phyloP scores from a whole-genome alignment of 2,888 invertebrate species.

The Tetanocera ferruginea region DNA sequence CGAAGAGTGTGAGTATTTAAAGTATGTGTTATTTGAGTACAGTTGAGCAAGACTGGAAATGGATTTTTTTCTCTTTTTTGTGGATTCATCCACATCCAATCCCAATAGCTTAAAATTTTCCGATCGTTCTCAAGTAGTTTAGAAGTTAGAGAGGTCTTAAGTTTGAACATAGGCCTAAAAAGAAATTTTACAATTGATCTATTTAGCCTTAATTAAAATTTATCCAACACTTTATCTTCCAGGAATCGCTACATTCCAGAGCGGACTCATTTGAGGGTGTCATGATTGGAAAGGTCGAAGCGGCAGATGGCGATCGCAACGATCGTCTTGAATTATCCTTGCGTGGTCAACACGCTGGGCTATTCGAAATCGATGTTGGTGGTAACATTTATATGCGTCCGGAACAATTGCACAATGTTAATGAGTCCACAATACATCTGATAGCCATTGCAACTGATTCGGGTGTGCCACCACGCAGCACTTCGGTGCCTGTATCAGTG shows the following conservation, averaged over 20 bases:
- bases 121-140: too few relatives aligned
- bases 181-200: too few relatives aligned
- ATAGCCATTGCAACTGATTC: slow-evolving; percentile 88
- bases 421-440: slow-evolving; percentile 77
- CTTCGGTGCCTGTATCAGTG: slow-evolving; percentile 78
- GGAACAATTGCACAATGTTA: slow-evolving; percentile 69
- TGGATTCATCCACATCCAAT: too few relatives aligned
- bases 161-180: too few relatives aligned
- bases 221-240: slow-evolving; percentile 53
- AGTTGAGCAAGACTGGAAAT: too few relatives aligned
- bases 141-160: too few relatives aligned
- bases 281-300: slow-evolving; percentile 79
- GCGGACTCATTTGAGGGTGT: slow-evolving; percentile 66
- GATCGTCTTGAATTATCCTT: slow-evolving; percentile 82
- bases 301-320: slow-evolving; percentile 87
- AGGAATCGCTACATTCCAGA: slow-evolving; percentile 61
- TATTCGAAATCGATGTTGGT: slow-evolving; percentile 65
- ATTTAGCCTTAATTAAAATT: too few relatives aligned
- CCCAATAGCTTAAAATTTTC: too few relatives aligned
- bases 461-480: slow-evolving; percentile 85
- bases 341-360: slow-evolving; percentile 77
- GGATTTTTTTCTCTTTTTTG: too few relatives aligned
- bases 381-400: slow-evolving; percentile 76
- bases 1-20: slow-evolving; percentile 64
- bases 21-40: too few relatives aligned